Conservation (phyloP, 1,140 invertebrate species). For the Trachymyrmex septentrionalis region DNA sequence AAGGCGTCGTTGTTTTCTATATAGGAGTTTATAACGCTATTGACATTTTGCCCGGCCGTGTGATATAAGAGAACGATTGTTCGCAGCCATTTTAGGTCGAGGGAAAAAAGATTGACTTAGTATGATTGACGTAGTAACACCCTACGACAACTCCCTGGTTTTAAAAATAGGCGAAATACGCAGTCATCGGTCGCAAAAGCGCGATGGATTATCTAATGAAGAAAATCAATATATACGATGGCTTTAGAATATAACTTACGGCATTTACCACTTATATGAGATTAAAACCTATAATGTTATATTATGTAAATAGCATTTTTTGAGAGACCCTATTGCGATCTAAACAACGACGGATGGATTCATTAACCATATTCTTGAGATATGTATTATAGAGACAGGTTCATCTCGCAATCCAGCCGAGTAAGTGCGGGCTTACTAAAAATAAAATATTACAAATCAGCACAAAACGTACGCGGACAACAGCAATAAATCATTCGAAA, state of each 20-base stretch:
- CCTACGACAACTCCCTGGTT: neutral
- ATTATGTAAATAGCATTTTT: neutral
- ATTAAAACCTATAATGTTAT: neutral
- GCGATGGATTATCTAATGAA: constrained; percentile 15
- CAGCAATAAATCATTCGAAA: constrained; percentile 32
- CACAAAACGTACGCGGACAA: neutral
- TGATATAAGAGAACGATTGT: neutral
- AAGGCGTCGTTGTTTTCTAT: neutral
- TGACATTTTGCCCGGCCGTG: neutral
- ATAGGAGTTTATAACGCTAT: neutral
- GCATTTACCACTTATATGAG: neutral
- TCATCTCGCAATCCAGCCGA: constrained; percentile 19
- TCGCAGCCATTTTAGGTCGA: neutral
- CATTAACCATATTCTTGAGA: neutral
- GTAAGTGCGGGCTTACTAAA: constrained; percentile 21
- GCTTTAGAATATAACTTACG: neutral
- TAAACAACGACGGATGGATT: constrained; percentile 17
- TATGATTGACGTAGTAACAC: neutral
- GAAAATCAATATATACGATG: neutral
- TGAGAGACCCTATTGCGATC: neutral
- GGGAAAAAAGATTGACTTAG: neutral
- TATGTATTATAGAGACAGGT: neutral
- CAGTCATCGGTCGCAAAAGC: constrained; percentile 2
- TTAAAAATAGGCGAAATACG: constrained; percentile 27
- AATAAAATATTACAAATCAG: constrained; percentile 35